Evolutionary conservation across 2,888 invertebrate genomes (phyloP).

Genomic region (Diarsia rubi): DNA sequence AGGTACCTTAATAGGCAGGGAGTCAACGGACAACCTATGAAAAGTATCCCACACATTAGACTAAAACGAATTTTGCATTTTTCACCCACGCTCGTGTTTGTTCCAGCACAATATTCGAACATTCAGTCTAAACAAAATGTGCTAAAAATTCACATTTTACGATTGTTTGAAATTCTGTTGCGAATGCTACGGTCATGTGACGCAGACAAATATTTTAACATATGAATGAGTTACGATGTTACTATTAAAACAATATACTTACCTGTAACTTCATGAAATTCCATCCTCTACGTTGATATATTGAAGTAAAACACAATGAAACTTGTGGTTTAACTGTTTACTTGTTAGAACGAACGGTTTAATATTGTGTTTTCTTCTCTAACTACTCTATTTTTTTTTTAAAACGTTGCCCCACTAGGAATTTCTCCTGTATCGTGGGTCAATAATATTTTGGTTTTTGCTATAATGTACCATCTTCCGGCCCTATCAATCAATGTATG

Average conservation of each 20-base stretch:
- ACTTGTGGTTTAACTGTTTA: constrained; percentile 28
- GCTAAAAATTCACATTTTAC: constrained; percentile 73
- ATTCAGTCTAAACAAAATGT: constrained; percentile 61
- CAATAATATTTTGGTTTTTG: constrained; percentile 40
- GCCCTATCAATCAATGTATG: constrained; percentile 25
- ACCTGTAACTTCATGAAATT: constrained; percentile 39
- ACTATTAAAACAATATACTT: constrained; percentile 24
- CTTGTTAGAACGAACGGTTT: constrained; percentile 18
- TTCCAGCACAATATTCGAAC: constrained; percentile 24
- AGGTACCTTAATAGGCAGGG: background rate
- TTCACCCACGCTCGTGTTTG: constrained; percentile 32
- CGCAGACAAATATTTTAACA: constrained; percentile 59
- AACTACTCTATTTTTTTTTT: constrained; percentile 5
- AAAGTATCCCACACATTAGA: constrained; percentile 18
- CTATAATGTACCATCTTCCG: constrained; percentile 26
- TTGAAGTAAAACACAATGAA: constrained; percentile 35
- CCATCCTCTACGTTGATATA: constrained; percentile 34
- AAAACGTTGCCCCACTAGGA: too few species aligned
- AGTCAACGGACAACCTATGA: constrained; percentile 10
- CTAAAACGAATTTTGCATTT: constrained; percentile 39
- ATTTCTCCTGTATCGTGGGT: too few species aligned
- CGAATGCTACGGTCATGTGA: constrained; percentile 64
- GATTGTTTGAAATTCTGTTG: constrained; percentile 66
- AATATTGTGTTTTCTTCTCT: constrained; percentile 7
- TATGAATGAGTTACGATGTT: constrained; percentile 41